These are phyloP conservation scores for Gallinago paraguaiae DNA, from an alignment of 2,113 vertebrate genomes.

Conservation along the genomic window DNA sequence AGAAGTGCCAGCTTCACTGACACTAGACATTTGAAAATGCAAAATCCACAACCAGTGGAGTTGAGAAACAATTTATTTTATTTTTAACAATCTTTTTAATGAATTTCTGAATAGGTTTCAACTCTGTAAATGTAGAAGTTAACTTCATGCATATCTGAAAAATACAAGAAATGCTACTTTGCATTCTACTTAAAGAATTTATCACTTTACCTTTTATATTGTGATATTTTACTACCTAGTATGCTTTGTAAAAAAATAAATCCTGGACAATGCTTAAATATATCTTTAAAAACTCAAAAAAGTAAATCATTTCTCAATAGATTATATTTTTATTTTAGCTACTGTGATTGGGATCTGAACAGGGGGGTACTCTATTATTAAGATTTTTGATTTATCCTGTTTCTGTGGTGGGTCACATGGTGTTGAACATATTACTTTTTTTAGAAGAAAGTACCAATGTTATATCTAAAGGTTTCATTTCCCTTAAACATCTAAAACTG, in stretches of 20 bases:
- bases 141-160: neutral
- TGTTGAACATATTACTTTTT: neutral
- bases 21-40: neutral
- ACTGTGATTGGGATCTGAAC: neutral
- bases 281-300: neutral
- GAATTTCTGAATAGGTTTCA: neutral
- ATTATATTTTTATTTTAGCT: neutral
- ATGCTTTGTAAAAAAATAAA: neutral
- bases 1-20: neutral
- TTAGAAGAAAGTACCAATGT: neutral
- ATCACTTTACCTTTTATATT: neutral
- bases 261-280: neutral
- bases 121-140: neutral
- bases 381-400: neutral
- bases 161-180: neutral
- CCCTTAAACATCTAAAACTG: neutral
- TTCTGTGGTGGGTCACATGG: neutral
- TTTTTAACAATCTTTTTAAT: neutral
- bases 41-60: neutral
- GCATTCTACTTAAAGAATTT: neutral
- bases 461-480: neutral
- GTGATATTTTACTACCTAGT: neutral
- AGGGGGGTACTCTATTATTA: neutral
- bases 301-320: neutral
- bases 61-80: neutral